Conservation (phyloP, 2,888 invertebrate species). For the Rhingia campestris region DNA sequence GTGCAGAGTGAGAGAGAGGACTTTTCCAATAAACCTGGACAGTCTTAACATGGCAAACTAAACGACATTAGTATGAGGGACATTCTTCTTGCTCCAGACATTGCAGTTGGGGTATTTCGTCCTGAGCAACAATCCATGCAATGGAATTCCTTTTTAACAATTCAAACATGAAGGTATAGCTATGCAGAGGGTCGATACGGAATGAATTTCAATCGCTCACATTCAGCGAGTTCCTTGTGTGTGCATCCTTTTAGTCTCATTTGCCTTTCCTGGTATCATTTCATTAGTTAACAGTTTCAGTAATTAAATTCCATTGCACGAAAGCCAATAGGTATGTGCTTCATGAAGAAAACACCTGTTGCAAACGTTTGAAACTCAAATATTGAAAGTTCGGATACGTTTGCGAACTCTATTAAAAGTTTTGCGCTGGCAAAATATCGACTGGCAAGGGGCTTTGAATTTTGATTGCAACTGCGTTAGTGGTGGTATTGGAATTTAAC, state of each 20-base stretch:
- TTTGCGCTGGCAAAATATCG: not conserved
- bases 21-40: constrained; percentile 40
- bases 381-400: not conserved
- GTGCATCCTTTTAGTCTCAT: not conserved
- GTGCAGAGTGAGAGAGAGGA: not conserved
- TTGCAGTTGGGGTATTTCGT: constrained; percentile 26
- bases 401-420: not conserved
- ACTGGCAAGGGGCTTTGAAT: not conserved
- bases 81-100: constrained; percentile 21
- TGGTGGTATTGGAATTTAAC: too few relatives aligned
- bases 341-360: not conserved
- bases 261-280: not conserved
- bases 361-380: not conserved
- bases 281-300: not conserved
- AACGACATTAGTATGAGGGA: not conserved
- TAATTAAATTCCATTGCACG: constrained; percentile 36
- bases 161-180: not conserved
- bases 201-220: not conserved
- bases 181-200: not conserved
- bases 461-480: too few relatives aligned
- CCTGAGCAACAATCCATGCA: constrained; percentile 24
- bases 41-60: constrained; percentile 24
- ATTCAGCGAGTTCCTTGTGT: not conserved
- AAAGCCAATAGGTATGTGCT: not conserved
- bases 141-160: constrained; percentile 13